These are phyloP conservation scores for Boleophthalmus pectinirostris DNA, from an alignment of 2,113 vertebrate species.

Conservation along the genomic window DNA sequence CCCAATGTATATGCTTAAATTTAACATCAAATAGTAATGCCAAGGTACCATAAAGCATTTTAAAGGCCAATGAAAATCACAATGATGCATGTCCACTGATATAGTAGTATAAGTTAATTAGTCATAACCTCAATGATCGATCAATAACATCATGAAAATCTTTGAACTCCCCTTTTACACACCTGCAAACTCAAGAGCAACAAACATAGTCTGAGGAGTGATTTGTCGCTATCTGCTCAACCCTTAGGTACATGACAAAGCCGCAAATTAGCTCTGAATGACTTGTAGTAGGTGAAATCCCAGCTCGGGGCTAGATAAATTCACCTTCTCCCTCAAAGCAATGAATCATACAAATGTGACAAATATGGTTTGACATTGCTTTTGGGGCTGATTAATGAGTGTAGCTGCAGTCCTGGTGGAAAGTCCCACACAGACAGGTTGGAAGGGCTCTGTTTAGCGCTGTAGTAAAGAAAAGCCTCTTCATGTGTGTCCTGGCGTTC, in stretches of 20 bases:
- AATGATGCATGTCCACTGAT: neutral
- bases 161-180: slow-evolving; percentile 21
- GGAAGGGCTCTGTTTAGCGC: slow-evolving; percentile 58
- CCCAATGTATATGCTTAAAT: too few species aligned
- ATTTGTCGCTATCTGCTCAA: slow-evolving; percentile 66
- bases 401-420: slow-evolving; percentile 68
- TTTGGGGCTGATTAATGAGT: slow-evolving; percentile 78
- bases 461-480: slow-evolving; percentile 59
- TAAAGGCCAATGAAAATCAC: neutral
- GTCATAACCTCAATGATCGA: too few species aligned
- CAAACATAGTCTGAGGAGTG: slow-evolving; percentile 51
- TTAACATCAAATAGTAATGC: neutral
- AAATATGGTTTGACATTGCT: slow-evolving; percentile 72
- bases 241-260: slow-evolving; percentile 67
- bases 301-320: slow-evolving; percentile 65
- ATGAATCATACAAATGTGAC: slow-evolving; percentile 77
- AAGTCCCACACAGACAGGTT: slow-evolving; percentile 76
- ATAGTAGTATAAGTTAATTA: too few species aligned
- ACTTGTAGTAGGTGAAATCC: slow-evolving; percentile 73
- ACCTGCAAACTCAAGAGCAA: slow-evolving; percentile 49
- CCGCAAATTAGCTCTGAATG: slow-evolving; percentile 75
- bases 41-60: neutral
- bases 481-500: slow-evolving; percentile 64
- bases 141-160: neutral
- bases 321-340: slow-evolving; percentile 50